phyloP scores from a whole-genome alignment of 2,888 invertebrate genomes.

The Sinopyrophorus schimmeli region DNA sequence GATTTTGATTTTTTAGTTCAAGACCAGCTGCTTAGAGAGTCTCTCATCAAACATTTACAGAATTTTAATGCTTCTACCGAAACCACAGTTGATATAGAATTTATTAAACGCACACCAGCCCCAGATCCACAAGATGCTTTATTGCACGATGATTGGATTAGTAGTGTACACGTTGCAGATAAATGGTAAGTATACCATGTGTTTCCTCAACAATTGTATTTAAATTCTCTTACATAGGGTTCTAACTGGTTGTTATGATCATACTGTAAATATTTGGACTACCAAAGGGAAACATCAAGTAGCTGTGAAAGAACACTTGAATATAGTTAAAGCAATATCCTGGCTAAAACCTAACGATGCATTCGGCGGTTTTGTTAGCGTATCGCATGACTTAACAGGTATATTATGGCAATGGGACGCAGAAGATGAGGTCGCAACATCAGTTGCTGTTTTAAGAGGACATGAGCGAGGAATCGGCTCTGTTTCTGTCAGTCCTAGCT shows the following conservation, averaged over 20 bases:
- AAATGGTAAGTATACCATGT: conserved; percentile 65
- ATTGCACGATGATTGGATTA: conserved; percentile 98
- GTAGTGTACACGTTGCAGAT: conserved; percentile 72
- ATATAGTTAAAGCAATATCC: conserved; percentile 83
- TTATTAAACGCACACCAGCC: conserved; percentile 85
- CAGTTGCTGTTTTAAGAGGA: conserved; percentile 81
- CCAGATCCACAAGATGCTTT: conserved; percentile 92
- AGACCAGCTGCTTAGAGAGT: conserved; percentile 76
- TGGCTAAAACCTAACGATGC: conserved; percentile 77
- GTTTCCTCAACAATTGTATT: too few relatives aligned
- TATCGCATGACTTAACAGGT: conserved; percentile 90
- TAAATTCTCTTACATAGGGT: conserved; percentile 64
- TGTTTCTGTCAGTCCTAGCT: conserved; percentile 74
- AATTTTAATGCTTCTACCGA: conserved; percentile 80
- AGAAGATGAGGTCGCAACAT: conserved; percentile 72
- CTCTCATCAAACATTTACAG: conserved; percentile 74
- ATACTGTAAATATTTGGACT: conserved; percentile 89
- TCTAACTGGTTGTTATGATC: conserved; percentile 91
- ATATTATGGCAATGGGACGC: conserved; percentile 90
- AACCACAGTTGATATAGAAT: conserved; percentile 86
- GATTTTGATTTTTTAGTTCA: conserved; percentile 89
- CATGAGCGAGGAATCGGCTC: conserved; percentile 93
- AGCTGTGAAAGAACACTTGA: conserved; percentile 84
- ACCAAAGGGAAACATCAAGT: conserved; percentile 80
- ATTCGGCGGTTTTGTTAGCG: conserved; percentile 60